Conservation (phyloP, 2,113 vertebrate species). For the Hydropotes inermis region DNA sequence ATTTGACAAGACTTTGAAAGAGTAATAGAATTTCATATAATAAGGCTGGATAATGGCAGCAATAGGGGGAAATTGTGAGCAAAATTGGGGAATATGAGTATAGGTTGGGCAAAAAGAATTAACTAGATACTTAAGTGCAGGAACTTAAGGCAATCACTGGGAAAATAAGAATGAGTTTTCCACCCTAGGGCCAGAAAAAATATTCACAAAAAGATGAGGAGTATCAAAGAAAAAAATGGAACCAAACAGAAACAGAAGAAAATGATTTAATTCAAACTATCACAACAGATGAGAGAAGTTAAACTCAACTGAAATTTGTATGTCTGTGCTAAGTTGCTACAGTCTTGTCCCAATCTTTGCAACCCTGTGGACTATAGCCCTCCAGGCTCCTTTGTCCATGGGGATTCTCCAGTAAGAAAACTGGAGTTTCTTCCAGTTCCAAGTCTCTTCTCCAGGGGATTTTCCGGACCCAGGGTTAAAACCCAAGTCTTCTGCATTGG, state of each 20-base stretch:
- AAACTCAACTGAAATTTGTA: background rate
- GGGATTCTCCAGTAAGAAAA: background rate
- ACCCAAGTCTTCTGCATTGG: background rate
- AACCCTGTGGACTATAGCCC: background rate
- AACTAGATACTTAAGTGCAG: background rate
- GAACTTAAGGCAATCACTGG: background rate
- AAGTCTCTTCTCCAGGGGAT: background rate
- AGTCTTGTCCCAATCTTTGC: background rate
- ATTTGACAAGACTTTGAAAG: background rate
- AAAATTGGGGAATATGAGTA: background rate
- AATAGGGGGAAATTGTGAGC: background rate
- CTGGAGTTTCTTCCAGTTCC: background rate
- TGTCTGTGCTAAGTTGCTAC: background rate
- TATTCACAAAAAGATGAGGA: background rate
- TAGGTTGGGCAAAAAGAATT: background rate
- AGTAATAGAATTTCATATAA: background rate
- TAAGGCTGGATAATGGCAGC: background rate
- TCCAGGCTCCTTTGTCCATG: background rate
- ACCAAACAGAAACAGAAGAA: background rate
- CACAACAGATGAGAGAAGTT: background rate
- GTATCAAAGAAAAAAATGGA: background rate
- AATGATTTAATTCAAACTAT: background rate
- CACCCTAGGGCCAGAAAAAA: background rate
- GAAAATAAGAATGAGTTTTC: background rate
- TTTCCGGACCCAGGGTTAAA: background rate